Conservation (phyloP, 2,888 invertebrate genomes). For the Elysia crispata region DNA sequence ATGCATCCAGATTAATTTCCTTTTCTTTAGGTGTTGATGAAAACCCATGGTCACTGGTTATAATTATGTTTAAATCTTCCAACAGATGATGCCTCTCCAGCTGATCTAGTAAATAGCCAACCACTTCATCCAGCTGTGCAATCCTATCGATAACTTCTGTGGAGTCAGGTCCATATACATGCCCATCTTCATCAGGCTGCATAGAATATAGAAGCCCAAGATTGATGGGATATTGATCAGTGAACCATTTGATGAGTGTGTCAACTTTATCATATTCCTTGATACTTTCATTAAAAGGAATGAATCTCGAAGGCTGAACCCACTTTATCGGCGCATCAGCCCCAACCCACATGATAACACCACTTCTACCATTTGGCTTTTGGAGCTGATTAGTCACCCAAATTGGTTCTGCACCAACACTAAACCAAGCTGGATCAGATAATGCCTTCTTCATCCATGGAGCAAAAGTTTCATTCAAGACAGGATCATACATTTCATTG, state of each 20-base stretch:
- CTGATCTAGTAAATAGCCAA: constrained; percentile 80
- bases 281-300: constrained; percentile 61
- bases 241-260: constrained; percentile 71
- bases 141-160: constrained; percentile 78
- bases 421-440: constrained; percentile 77
- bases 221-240: constrained; percentile 82
- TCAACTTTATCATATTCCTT: constrained; percentile 67
- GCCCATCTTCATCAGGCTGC: constrained; percentile 84
- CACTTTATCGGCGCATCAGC: constrained; percentile 77
- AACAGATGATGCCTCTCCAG: constrained; percentile 79
- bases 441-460: constrained; percentile 53
- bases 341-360: constrained; percentile 86
- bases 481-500: constrained; percentile 82
- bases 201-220: constrained; percentile 84
- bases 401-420: constrained; percentile 76
- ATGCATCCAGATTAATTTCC: constrained; percentile 63
- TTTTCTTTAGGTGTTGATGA: constrained; percentile 77
- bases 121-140: constrained; percentile 77
- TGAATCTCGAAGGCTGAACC: constrained; percentile 58
- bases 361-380: constrained; percentile 81
- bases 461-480: constrained; percentile 65
- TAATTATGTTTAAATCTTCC: constrained; percentile 82
- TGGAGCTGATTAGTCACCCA: constrained; percentile 80
- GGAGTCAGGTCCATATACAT: constrained; percentile 80
- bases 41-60: constrained; percentile 88